phyloP scores from a whole-genome alignment of 2,113 vertebrate species.

The Pithys albifrons region DNA sequence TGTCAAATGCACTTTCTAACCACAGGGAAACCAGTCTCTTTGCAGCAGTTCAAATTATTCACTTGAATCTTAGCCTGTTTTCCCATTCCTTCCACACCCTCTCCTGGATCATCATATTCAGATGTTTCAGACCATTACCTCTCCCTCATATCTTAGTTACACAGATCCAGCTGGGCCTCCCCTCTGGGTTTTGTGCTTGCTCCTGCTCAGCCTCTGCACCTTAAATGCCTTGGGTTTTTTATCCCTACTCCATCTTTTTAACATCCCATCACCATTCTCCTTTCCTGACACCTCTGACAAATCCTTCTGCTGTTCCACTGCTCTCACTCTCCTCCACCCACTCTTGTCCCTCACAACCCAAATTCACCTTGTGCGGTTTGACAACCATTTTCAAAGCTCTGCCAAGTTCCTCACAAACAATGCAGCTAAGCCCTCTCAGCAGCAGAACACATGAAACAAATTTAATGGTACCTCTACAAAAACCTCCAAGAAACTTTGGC shows the following conservation, averaged over 20 bases:
- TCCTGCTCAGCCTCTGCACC: slow-evolving; percentile 15
- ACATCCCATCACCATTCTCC: not conserved
- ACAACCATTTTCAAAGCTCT: not conserved
- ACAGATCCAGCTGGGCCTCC: slow-evolving; percentile 31
- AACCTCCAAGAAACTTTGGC: not conserved
- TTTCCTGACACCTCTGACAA: slow-evolving; percentile 15
- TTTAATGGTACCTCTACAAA: not conserved
- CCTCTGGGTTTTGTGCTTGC: slow-evolving; percentile 16
- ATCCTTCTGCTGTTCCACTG: not conserved
- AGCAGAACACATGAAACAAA: not conserved
- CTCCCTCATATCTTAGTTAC: slow-evolving; percentile 16
- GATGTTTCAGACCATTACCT: slow-evolving; percentile 36
- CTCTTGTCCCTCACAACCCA: not conserved
- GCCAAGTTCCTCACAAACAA: not conserved
- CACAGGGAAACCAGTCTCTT: not conserved
- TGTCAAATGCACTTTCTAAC: slow-evolving; percentile 4
- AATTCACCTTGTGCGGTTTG: not conserved
- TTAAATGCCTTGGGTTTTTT: not conserved
- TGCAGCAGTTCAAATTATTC: not conserved
- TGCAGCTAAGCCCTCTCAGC: not conserved
- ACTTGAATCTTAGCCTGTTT: slow-evolving; percentile 7
- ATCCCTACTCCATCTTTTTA: not conserved
- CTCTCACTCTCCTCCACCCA: not conserved
- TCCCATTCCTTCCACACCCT: not conserved
- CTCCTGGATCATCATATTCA: slow-evolving; percentile 2